Evolutionary conservation across 2,797 vertebrate species (phyloP).

Genomic region (Silurus lanzhouensis): DNA sequence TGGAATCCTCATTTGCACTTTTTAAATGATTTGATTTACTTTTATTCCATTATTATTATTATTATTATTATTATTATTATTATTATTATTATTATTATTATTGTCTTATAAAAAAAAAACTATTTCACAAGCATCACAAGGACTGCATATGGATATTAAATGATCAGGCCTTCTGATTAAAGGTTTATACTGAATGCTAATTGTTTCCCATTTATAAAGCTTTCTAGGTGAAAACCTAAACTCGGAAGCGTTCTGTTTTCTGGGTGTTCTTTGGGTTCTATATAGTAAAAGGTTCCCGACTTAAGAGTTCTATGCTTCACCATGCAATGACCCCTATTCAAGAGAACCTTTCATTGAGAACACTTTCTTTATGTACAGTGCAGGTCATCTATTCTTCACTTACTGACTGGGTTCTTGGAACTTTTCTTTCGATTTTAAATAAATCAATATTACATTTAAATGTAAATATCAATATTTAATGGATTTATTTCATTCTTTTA

Average conservation of each 20-base stretch:
- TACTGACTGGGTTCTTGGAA: not conserved
- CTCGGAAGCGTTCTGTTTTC: not conserved
- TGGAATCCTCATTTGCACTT: not conserved
- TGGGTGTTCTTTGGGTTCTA: not conserved
- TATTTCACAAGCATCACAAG: too few species aligned
- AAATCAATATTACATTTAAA: too few species aligned
- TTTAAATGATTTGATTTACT: not conserved
- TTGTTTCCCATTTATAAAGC: too few species aligned
- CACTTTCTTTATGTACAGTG: not conserved
- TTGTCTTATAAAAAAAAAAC: too few species aligned
- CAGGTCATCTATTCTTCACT: not conserved
- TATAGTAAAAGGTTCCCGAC: not conserved
- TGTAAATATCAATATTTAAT: not conserved
- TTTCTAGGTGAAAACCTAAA: not conserved
- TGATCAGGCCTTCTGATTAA: too few species aligned
- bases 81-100: too few species aligned
- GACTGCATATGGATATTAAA: too few species aligned
- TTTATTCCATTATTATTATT: not conserved
- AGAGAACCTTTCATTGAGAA: not conserved
- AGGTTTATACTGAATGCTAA: too few species aligned
- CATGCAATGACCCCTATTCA: not conserved
- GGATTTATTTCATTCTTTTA: not conserved
- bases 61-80: too few species aligned
- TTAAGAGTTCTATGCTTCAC: not conserved
- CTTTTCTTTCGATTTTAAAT: too few species aligned